These are phyloP conservation scores for Euthynnus affinis DNA, from an alignment of 2,797 vertebrate genomes.

Conservation along the genomic window DNA sequence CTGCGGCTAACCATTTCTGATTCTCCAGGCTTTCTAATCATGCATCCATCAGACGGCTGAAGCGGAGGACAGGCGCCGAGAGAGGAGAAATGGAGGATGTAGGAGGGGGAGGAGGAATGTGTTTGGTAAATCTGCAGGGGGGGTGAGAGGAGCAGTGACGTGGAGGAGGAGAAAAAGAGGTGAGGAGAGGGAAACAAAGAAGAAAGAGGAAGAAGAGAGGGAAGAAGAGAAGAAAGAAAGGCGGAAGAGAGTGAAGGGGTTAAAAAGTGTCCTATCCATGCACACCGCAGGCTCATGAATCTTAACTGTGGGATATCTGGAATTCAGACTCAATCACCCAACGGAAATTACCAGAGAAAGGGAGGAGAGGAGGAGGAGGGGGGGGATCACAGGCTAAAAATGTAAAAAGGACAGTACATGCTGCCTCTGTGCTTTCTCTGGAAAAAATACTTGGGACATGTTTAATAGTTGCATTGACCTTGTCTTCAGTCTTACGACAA, in stretches of 20 bases:
- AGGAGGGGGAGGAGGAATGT: slow-evolving; percentile 45
- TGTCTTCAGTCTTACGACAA: neutral
- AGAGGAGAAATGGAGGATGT: slow-evolving; percentile 46
- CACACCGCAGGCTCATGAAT: slow-evolving; percentile 61
- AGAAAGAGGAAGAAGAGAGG: slow-evolving; percentile 24
- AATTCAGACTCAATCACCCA: slow-evolving; percentile 69
- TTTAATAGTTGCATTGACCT: neutral
- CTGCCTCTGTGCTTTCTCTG: slow-evolving; percentile 42
- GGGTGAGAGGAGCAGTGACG: slow-evolving; percentile 2
- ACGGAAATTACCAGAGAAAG: slow-evolving; percentile 69
- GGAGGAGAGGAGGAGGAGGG: neutral
- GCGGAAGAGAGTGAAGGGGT: slow-evolving; percentile 11
- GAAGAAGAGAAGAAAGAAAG: slow-evolving; percentile 20
- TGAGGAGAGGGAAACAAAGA: slow-evolving; percentile 45
- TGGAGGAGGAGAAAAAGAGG: slow-evolving; percentile 24
- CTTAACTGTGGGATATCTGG: slow-evolving; percentile 71
- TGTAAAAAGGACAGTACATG: slow-evolving; percentile 52
- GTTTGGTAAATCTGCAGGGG: slow-evolving; percentile 28
- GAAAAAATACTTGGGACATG: neutral
- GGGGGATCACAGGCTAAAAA: slow-evolving; percentile 26
- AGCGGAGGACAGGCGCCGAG: slow-evolving; percentile 22
- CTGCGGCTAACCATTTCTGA: neutral
- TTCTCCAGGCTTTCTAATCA: neutral
- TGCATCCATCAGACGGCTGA: slow-evolving; percentile 39
- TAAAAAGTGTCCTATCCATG: slow-evolving; percentile 28